Evolutionary conservation across 2,888 invertebrate species (phyloP).

Genomic region (Mimumesa dahlbomi): DNA sequence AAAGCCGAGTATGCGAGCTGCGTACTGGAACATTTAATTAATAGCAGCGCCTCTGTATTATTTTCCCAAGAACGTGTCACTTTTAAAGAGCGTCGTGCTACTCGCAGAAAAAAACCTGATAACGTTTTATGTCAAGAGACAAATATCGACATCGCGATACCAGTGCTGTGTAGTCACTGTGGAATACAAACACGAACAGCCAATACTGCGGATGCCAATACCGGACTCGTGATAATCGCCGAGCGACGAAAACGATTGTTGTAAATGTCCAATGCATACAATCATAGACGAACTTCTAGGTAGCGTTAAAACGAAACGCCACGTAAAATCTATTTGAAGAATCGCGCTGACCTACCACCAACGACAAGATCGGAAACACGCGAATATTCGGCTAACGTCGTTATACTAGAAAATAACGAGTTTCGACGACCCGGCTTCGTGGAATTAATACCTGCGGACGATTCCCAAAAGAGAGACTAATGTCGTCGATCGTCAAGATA

Average conservation of each 20-base stretch:
- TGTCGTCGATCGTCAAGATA: background rate
- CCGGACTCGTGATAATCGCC: background rate
- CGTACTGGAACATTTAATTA: too few species aligned
- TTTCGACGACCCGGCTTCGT: too few species aligned
- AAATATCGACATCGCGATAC: constrained; percentile 6
- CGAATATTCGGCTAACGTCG: too few species aligned
- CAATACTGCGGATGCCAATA: background rate
- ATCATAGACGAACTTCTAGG: background rate
- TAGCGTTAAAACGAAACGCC: background rate
- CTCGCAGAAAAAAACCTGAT: background rate
- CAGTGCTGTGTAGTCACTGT: background rate
- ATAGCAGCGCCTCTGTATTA: too few species aligned
- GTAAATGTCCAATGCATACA: background rate
- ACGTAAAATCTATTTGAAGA: constrained; percentile 18
- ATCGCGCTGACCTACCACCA: background rate
- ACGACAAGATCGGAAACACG: constrained; percentile 10
- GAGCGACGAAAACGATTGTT: background rate
- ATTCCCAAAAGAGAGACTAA: background rate
- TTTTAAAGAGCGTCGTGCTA: background rate
- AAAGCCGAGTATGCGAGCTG: too few species aligned
- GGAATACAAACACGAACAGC: background rate
- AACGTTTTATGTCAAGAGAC: constrained; percentile 3
- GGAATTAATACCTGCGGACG: too few species aligned
- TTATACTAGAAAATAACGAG: too few species aligned
- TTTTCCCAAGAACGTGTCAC: too few species aligned